phyloP scores from a whole-genome alignment of 2,797 vertebrate genomes.

The Urophycis tenuis region DNA sequence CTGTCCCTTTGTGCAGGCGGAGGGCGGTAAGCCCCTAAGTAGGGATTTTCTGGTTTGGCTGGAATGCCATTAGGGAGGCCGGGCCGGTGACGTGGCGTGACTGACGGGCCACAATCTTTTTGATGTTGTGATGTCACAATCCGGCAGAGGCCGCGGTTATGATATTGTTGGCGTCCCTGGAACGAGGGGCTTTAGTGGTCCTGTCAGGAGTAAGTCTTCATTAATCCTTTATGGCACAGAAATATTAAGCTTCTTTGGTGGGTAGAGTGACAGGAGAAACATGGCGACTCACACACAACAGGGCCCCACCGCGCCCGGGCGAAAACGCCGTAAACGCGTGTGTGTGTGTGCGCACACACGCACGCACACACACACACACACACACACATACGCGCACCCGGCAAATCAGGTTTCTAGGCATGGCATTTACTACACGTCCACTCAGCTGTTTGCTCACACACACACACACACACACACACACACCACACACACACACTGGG shows the following conservation, averaged over 20 bases:
- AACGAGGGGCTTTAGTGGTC: constrained; percentile 66
- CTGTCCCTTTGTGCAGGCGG: constrained; percentile 68
- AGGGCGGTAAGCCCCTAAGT: constrained; percentile 69
- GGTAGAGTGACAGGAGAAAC: constrained; percentile 50
- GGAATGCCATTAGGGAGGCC: constrained; percentile 69
- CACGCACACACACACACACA: constrained; percentile 9
- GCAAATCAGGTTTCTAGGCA: no score
- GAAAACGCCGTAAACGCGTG: not conserved
- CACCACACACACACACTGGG: constrained; percentile 8
- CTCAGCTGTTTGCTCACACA: no score
- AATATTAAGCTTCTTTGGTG: constrained; percentile 70
- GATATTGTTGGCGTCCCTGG: constrained; percentile 65
- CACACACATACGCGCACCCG: constrained; percentile 1
- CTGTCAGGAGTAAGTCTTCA: constrained; percentile 70
- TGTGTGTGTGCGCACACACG: not conserved
- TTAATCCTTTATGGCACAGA: constrained; percentile 70
- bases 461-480: constrained; percentile 16
- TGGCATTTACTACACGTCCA: no score
- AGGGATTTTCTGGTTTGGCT: constrained; percentile 74
- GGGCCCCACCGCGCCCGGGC: not conserved
- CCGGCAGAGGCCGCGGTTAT: constrained; percentile 58
- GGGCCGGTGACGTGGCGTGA: constrained; percentile 64
- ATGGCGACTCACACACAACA: constrained; percentile 34
- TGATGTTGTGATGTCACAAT: constrained; percentile 70
- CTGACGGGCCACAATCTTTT: constrained; percentile 68